Base-by-base conservation (phyloP, 2,797 vertebrate species). In the Calcarius lapponicus region DNA sequence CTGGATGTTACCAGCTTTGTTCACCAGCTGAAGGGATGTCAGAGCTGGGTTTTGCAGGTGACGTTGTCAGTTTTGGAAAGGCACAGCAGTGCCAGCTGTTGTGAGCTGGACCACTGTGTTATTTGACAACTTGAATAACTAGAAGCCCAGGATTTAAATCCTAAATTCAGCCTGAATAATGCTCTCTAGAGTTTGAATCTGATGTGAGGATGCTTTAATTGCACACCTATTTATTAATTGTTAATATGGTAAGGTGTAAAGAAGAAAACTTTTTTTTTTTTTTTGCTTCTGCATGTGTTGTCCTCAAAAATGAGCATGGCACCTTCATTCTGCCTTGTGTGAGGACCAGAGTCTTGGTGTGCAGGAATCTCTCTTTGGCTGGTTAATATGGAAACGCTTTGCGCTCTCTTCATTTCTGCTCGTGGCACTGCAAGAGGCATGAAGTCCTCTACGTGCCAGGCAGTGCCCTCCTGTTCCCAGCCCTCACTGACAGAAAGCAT, bases 341-440 rank as follows among this genome's bases (percentile, higher is more conserved):
- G n/a, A 43, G 62, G 64, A 56, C 36, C 34, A 43, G 29, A 43
- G 28, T 2, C 29, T 21, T 1, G 2, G 7, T 28, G n/a, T 67
- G 20, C 22, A 47, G 53, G 60, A 50, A 20, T 60, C 13, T 69
- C 42, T 43, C n/a, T 69, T 34, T 56, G 29, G 13, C 60, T 34
- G 38, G 11, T 53, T 43, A 19, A 47, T 8, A 3, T 24, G 57
- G 69, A 58, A 66, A 36, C 1, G 0, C 25, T 87, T 7, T 15
- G 31, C 10, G 6, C 18, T 74, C 21, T 21, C 78, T 67, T 71
- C 4, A 1, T 65, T 85, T 72, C 79, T 85, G 57, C 61, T 60
- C 6, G 0, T 3, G 60, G 4, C 4, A 0, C 32, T 42, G 38
- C 10, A 18, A 28, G 74, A 57, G 48, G 3, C 29, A 2, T 8